A percentile compares a stretch with the other conserved stretches of the same genome.
phyloP scores from a whole-genome alignment of 2,888 invertebrate species.

The Eupithecia insigniata region DNA sequence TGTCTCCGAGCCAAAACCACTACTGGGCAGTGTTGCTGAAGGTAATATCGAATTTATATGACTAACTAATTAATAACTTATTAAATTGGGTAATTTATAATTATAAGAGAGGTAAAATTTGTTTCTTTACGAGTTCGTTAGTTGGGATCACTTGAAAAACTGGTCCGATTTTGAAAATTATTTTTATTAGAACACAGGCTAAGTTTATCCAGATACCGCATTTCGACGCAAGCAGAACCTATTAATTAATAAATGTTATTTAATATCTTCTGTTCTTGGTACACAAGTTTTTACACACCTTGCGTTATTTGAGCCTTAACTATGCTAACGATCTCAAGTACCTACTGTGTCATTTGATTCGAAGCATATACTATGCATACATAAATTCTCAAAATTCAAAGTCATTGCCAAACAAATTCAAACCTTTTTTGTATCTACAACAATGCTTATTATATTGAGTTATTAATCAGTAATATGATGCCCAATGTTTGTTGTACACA shows the following conservation, averaged over 20 bases:
- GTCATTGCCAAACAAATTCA: neutral
- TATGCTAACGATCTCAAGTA: neutral
- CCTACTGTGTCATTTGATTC: neutral
- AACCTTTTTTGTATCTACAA: neutral
- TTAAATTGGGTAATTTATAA: neutral
- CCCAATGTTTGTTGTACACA: slow-evolving; percentile 48
- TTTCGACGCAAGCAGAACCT: neutral
- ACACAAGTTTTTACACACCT: neutral
- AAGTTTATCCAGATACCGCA: neutral
- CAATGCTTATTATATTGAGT: neutral
- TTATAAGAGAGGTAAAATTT: no score
- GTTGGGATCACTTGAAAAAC: no score
- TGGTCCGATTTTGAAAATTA: neutral
- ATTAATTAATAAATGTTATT: neutral
- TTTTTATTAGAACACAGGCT: neutral
- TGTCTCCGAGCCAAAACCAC: slow-evolving; percentile 62
- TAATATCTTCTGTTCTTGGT: neutral
- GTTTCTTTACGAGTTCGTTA: neutral
- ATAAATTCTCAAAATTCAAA: neutral
- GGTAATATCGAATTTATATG: slow-evolving; percentile 51
- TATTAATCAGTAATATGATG: neutral
- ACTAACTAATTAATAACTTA: neutral
- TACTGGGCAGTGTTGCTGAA: slow-evolving; percentile 59
- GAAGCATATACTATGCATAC: neutral
- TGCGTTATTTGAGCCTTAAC: neutral